Evolutionary conservation across 2,888 invertebrate genomes (phyloP), one percentile per base, ranked within the genome.

Genomic region (Baronia brevicornis): DNA sequence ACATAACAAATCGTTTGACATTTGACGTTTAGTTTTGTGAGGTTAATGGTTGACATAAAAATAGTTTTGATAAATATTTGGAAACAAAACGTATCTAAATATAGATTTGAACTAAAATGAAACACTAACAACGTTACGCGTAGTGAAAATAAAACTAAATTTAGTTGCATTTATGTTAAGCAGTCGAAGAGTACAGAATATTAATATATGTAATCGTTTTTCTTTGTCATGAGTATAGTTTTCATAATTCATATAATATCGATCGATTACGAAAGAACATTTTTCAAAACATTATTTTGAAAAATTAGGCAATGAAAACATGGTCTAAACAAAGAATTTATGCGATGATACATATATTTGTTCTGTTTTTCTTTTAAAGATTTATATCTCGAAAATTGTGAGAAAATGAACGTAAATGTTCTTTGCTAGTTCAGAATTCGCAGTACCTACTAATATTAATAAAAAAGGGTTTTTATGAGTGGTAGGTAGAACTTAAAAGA

Each of bases 201-300:
- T 25, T 15, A 13, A 23, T 27, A 17, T 33, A 12, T 27, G 14
- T 27, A 23, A 18, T 14, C 22, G 43, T 49, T 60, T 73, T 73
- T 73, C 82, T 82, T 84, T 84, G 82, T 84, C 71, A 70, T 67
- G 57, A 56, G 54, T 62, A 68, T 75, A 75, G 70, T 74, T 79
- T 74, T 60, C 59, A n/a, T n/a, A n/a, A n/a, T n/a, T n/a, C n/a
- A 50, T 68, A 48, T 63, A 60, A 58, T 79, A 84, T 84, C 74
- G 82, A 84, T 84, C 79, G 80, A 66, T 82, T 84, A 82, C 77
- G 82, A 79, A 79, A 82, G 66, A 75, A 65, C 66, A 55, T 60
- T 64, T 62, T 53, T 54, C 57, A 60, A 60, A 51, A 22, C 30
- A 39, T 32, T 42, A 55, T 46, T 47, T 54, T 56, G 44, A 50